Evolutionary conservation across 2,888 invertebrate genomes (phyloP), one percentile per base, ranked within the genome.

Genomic region (Heteromyza rotundicornis): DNA sequence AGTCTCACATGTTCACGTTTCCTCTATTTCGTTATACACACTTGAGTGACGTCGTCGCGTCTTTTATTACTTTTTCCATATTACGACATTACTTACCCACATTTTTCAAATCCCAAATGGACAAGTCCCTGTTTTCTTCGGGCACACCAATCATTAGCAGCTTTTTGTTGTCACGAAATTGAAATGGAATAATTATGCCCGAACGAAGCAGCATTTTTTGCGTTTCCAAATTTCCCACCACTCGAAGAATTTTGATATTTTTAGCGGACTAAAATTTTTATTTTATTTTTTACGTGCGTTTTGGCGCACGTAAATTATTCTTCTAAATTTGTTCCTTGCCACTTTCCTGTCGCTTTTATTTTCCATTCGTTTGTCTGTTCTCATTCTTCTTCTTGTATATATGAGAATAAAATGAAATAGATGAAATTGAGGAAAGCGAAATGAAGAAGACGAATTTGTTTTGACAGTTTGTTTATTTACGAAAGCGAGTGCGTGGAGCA

Each of bases 111-210:
- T 81, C 81, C 74, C 73, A 76, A 68, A 80, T 76, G 64, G 75
- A 80, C 16, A 77, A 66, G 65, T 76, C 73, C n/a, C 76, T 67
- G 66, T 75, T 72, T 53, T 78, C 75, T 63, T 78, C 75, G 57
- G 76, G 72, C 20, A 76, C 75, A 51, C 76, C 75, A 64, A 81
- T 75, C 74, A 75, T 77, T 22, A 80, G 68, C 55, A 80, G 68
- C 64, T 80, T 80, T 60, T 80, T 81, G 17, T 70, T 74, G 68
- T 78, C 77, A 61, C 80, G 76, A 70, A 75, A 80, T 72, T 78
- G 79, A 79, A 80, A 81, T 63, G 80, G 81, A 65, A 80, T 74
- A 64, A 80, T 80, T 59, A 75, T 76, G 56, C 80, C 73, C 64
- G 79, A 76, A 59, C 78, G 78, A 68, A 80, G 70, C 67, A 75